Conservation (phyloP, 2,888 invertebrate species). For the Pomacea canaliculata region DNA sequence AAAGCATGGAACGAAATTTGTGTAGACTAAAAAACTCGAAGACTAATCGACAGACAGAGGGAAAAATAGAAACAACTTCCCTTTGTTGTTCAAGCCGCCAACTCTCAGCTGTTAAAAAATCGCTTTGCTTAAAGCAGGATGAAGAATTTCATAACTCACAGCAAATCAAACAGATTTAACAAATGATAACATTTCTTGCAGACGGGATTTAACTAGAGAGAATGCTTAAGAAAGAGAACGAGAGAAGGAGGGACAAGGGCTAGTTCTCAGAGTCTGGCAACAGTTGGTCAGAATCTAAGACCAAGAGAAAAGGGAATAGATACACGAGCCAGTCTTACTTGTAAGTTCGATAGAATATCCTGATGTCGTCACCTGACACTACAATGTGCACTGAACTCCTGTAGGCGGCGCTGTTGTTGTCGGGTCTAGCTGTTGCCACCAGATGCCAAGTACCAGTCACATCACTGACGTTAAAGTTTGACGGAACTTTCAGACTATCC, state of each 20-base stretch:
- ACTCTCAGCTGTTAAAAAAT: too few relatives aligned
- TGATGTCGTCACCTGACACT: too few relatives aligned
- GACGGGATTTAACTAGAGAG: background rate
- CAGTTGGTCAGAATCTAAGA: background rate
- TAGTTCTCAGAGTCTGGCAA: background rate
- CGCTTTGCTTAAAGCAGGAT: too few relatives aligned
- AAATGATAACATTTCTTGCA: background rate
- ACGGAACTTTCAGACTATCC: constrained; percentile 1
- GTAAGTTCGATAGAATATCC: too few relatives aligned
- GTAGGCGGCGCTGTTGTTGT: background rate
- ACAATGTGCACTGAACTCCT: too few relatives aligned
- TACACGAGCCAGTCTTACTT: background rate
- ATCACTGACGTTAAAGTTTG: background rate
- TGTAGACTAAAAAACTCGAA: background rate
- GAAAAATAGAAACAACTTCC: too few relatives aligned
- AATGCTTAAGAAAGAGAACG: background rate
- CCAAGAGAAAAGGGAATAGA: background rate
- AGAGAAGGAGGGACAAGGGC: background rate
- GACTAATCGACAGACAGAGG: background rate
- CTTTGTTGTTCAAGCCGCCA: too few relatives aligned
- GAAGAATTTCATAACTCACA: too few relatives aligned
- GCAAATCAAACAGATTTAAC: too few relatives aligned
- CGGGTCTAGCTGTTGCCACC: constrained; percentile 2
- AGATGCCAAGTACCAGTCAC: constrained; percentile 15
- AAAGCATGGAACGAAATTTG: background rate